Evolutionary conservation across 92 coral and sea anemone species (phyloP).

Genomic region (Parazoanthus atlanticus): DNA sequence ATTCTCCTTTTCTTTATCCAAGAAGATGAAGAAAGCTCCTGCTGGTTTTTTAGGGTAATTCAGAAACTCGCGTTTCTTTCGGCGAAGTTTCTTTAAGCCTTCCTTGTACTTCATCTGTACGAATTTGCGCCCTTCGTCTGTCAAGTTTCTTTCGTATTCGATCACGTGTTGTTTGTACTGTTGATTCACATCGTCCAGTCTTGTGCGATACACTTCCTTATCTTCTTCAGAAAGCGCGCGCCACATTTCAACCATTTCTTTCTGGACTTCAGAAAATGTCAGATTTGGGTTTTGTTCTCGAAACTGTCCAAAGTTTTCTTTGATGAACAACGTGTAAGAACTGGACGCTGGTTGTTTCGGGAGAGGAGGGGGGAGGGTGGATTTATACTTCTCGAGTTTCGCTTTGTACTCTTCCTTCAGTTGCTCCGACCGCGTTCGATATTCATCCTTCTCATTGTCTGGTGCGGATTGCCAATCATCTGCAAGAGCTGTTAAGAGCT

Average conservation of each 20-base stretch:
- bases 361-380: conserved; percentile 34
- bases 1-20: conserved; percentile 14
- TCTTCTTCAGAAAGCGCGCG: conserved; percentile 32
- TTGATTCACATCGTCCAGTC: neutral
- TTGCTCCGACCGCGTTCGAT: conserved; percentile 9
- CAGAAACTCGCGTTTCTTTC: conserved; percentile 36
- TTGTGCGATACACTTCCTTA: conserved; percentile 10
- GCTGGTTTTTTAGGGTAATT: conserved; percentile 36
- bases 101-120: conserved; percentile 1
- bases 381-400: conserved; percentile 25
- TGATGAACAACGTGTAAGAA: conserved; percentile 11
- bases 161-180: conserved; percentile 28
- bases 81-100: conserved; percentile 28
- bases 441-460: conserved; percentile 23
- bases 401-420: conserved; percentile 14
- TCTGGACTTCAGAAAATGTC: conserved; percentile 18
- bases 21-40: conserved; percentile 22
- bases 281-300: neutral
- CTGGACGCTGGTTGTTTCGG: conserved; percentile 29
- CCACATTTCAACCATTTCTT: conserved; percentile 15
- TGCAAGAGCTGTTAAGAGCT: conserved; percentile 20
- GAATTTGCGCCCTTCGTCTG: conserved; percentile 36
- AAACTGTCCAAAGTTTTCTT: conserved; percentile 27
- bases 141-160: conserved; percentile 26
- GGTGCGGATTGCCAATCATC: conserved; percentile 34